Evolutionary conservation across 1,140 invertebrate genomes (phyloP).

Genomic region (Heliconius hermathena): DNA sequence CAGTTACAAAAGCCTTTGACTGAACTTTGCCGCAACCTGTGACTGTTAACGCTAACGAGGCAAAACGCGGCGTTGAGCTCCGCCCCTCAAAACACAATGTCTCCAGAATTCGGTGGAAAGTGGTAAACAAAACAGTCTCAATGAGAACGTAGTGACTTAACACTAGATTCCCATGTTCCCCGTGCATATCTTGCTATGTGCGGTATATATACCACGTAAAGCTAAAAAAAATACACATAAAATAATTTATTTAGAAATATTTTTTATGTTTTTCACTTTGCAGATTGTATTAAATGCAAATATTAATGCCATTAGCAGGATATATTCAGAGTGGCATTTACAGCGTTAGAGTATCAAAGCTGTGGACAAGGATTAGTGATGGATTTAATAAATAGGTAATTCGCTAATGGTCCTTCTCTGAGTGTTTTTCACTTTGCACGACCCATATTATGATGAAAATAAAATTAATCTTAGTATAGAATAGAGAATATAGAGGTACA

Average conservation of each 20-base stretch:
- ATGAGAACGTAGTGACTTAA: too few species aligned
- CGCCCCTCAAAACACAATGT: too few species aligned
- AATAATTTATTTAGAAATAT: background rate
- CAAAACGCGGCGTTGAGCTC: too few species aligned
- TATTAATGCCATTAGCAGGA: slow-evolving; percentile 46
- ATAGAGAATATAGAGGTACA: background rate
- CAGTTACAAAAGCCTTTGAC: too few species aligned
- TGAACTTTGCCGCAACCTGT: too few species aligned
- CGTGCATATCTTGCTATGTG: too few species aligned
- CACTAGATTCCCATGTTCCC: too few species aligned
- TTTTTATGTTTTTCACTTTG: slow-evolving; percentile 3
- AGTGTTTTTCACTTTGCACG: slow-evolving; percentile 34
- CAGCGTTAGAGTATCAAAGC: slow-evolving; percentile 54
- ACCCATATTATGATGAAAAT: slow-evolving; percentile 23
- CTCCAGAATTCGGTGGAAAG: too few species aligned
- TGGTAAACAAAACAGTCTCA: too few species aligned
- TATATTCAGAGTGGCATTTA: slow-evolving; percentile 50
- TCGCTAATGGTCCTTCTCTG: slow-evolving; percentile 49
- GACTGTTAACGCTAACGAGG: too few species aligned
- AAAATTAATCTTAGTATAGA: background rate
- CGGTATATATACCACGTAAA: too few species aligned
- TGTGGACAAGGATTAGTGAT: slow-evolving; percentile 53
- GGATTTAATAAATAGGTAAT: slow-evolving; percentile 64
- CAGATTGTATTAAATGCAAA: slow-evolving; percentile 29
- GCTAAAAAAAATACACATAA: too few species aligned